Base-by-base conservation (phyloP, 2,888 invertebrate species). In the Cantharis lateralis region DNA sequence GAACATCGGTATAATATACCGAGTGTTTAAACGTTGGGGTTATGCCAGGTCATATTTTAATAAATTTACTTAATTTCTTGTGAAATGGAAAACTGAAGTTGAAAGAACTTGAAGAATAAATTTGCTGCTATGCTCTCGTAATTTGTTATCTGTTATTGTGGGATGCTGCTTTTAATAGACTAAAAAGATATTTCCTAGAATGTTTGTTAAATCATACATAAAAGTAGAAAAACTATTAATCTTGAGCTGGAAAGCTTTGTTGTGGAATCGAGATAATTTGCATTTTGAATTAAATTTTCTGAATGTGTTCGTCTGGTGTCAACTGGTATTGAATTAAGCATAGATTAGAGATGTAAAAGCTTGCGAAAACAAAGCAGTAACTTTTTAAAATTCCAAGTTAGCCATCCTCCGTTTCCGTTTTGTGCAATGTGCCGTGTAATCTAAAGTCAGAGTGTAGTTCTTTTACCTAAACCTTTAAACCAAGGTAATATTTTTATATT, bases 381-480 rank as follows among this genome's bases (percentile, higher is more conserved):
- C 68, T 73, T 68, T 68, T 73, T 73, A 73, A 73, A 73, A 73
- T 73, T 73, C 73, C 18, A 68, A 73, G 61, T 62, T 10, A 68
- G 61, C 15, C 61, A 18, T 69, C 24, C 62, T 24, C 26, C 73
- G 68, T 73, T 73, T 73, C 73, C 73, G 73, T 16, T 73, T 72
- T 73, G 68, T 68, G 66, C 72, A 72, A 64, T 72, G 62, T 10
- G 73, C 62, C 13, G n/a, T 16, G 68, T 69, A 69, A 68, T 69
- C 73, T 68, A 62, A 26, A 68, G 68, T 73, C 68, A 68, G 68
- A 28, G 68, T 62, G 68, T 16, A 20, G 62, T 68, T 73, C 62
- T 69, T 24, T 24, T 62, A 11, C 26, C 48, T 18, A 66, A 72
- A 71, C 72, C 72, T 72, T 66, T 72, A 64, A 72, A 72, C 64